Conservation (phyloP, 92 coral and sea anemone genomes). For the Porites divaricata region DNA sequence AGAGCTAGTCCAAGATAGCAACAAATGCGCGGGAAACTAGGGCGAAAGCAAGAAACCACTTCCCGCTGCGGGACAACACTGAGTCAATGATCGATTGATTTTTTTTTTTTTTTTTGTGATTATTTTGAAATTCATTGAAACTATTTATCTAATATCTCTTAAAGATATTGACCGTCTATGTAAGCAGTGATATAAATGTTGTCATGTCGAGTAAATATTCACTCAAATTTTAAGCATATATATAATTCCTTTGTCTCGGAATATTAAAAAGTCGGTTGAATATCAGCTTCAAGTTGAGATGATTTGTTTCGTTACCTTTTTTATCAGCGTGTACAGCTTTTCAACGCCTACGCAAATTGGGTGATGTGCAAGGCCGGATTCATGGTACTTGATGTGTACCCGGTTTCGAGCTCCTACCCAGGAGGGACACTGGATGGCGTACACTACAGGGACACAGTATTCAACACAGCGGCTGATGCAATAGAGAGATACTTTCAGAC, state of each 20-base stretch:
- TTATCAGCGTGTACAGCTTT: slow-evolving; percentile 75
- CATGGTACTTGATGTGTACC: slow-evolving; percentile 73
- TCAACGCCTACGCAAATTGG: slow-evolving; percentile 81
- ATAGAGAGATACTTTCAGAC: slow-evolving; percentile 60
- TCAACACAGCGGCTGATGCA: slow-evolving; percentile 71
- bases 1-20: too few relatives aligned
- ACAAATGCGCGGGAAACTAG: background rate
- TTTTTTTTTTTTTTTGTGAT: too few relatives aligned
- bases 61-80: background rate
- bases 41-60: background rate
- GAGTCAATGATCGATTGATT: background rate
- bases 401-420: slow-evolving; percentile 71
- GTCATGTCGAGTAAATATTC: too few relatives aligned
- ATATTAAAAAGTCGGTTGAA: too few relatives aligned
- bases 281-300: background rate
- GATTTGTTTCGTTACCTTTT: background rate
- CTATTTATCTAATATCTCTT: too few relatives aligned
- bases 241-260: too few relatives aligned
- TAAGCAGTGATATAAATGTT: too few relatives aligned
- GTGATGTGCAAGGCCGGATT: slow-evolving; percentile 81
- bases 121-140: background rate
- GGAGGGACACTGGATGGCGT: slow-evolving; percentile 86
- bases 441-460: slow-evolving; percentile 69
- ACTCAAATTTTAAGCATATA: too few relatives aligned
- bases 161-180: too few relatives aligned